phyloP scores from a whole-genome alignment of 2,797 vertebrate species.

The Clamator glandarius region DNA sequence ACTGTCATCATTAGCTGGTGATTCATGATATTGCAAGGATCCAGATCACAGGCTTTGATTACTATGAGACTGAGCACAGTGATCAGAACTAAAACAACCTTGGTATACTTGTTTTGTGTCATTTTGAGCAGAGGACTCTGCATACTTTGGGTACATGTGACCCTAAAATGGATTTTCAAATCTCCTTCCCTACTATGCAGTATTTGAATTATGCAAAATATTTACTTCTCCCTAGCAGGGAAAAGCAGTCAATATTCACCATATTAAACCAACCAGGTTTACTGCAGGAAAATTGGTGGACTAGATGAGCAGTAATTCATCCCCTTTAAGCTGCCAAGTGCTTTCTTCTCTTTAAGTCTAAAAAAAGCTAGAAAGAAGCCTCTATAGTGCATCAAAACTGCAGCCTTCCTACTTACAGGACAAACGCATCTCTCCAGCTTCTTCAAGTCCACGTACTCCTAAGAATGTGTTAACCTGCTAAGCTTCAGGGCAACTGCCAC shows the following conservation, averaged over 20 bases:
- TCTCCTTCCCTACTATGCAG: background rate
- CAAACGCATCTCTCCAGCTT: background rate
- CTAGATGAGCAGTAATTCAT: background rate
- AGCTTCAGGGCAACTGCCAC: background rate
- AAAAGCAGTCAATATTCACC: background rate
- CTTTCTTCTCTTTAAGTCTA: background rate
- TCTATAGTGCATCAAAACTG: rapidly evolving
- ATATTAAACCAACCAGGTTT: background rate
- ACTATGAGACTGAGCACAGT: background rate
- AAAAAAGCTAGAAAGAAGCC: background rate
- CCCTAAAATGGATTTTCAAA: background rate
- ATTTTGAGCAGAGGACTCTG: background rate
- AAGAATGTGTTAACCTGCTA: background rate
- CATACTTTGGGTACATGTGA: background rate
- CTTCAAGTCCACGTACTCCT: background rate
- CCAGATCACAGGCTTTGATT: conserved; percentile 52
- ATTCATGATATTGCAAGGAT: conserved; percentile 54
- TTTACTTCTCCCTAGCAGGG: background rate
- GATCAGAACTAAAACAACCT: conserved; percentile 50
- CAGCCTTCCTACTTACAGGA: background rate
- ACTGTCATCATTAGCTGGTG: conserved; percentile 29
- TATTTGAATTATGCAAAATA: conserved; percentile 8
- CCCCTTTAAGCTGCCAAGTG: background rate
- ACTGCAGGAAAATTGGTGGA: background rate
- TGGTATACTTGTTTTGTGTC: background rate